Base-by-base conservation (phyloP, 2,797 vertebrate genomes). In the Staurois parvus region DNA sequence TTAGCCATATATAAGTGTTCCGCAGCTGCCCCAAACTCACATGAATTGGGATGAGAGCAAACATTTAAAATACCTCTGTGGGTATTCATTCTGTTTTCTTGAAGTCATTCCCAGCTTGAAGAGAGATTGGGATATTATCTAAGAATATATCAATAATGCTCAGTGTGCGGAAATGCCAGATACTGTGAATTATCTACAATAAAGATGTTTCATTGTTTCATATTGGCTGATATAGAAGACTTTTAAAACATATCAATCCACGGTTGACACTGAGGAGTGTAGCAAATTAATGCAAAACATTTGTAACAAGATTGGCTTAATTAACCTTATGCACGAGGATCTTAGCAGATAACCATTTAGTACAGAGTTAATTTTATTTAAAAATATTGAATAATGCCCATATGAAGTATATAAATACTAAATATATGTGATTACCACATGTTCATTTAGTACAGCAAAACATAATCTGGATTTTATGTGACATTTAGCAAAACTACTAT, bases 31-130 rank as follows among this genome's bases (percentile, higher is more conserved):
- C 76, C 73, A 52, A 52, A 52, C 48, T 86, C 78, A 59, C 66
- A 77, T 82, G 73, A 77, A 56, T 77, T 34, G 32, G 79, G 66
- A 82, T 77, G 10, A 81, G 64, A 86, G 59, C 62, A 17, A 86
- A 72, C 69, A 66, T 81, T n/a, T 77, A 82, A 86, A 86, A 82
- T 82, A 67, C 84, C 79, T 85, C 84, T 28, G 62, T 80, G 78
- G 68, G 59, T 76, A 76, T 24, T 59, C 67, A 77, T 81, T 76
- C 34, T 86, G 66, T 77, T 86, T 76, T 82, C 48, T 77, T 86
- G 67, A 85, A 81, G 48, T 40, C 17, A 42, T 70, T 84, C 48
- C 67, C 79, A 82, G 79, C 42, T 70, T 77, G 67, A 77, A 2
- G 29, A 77, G 48, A 79, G 68, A 28, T 45, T 42, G 28, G 69